Evolutionary conservation across 2,888 invertebrate species (phyloP), one percentile per base, ranked within the genome.

Genomic region (Brenthis ino): DNA sequence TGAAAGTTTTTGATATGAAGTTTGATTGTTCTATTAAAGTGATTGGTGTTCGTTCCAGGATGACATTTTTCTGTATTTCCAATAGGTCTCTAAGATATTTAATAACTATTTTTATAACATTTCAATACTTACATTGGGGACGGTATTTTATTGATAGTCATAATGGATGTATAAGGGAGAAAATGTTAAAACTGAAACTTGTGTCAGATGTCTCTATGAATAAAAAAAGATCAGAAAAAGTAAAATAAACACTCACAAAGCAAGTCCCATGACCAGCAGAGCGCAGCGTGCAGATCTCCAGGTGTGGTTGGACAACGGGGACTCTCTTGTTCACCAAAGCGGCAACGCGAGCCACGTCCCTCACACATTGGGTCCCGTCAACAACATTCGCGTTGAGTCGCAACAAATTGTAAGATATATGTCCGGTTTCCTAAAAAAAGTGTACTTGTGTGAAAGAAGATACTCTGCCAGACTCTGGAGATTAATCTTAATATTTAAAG

Each of bases 201-300:
- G 24, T 24, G 24, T 24, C 3, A 24, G 24, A 24, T 24, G 2
- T 24, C 24, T 24, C 24, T 24, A 24, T 24, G 24, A 24, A 28
- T 43, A 43, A 43, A 16, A 4, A 51, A n/a, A 6, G n/a, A 53
- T 16, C 2, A 16, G 3, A 47, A 33, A 8, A 14, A n/a, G 28
- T 51, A 11, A n/a, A 11, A 16, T 55, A 3, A 16, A 4, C 13
- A 72, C 86, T 85, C 69, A 87, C 88, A 48, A 84, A 83, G 74
- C 88, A 87, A 63, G 82, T 84, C 5, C 88, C 87, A 33, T 70
- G 72, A 61, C 80, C 79, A 3, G 70, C 43, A 0, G 80, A 72
- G 75, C 81, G 83, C 76, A 77, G 81, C 33, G 83, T 84, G 76
- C 88, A 88, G 56, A 87, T 53, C 61, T 87, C 88, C 48, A 86